A percentile compares a stretch with the other conserved stretches of the same genome.
These are phyloP conservation scores for Melitaea cinxia DNA, from an alignment of 1,140 invertebrate species.

Conservation along the genomic window DNA sequence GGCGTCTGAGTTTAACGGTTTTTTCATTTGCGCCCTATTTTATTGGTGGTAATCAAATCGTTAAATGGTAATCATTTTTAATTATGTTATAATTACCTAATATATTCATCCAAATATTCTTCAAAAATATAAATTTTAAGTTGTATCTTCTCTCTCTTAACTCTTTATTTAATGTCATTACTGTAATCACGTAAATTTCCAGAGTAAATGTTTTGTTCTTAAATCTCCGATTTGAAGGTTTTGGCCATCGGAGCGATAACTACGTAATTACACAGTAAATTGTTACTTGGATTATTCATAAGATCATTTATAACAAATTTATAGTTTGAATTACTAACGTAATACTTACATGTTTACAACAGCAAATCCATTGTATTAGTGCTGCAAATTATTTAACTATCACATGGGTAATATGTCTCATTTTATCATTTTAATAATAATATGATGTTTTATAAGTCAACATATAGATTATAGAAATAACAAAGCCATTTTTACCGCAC, in stretches of 20 bases:
- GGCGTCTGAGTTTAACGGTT: not conserved
- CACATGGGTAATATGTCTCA: no score
- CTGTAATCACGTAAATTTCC: not conserved
- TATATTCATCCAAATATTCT: not conserved
- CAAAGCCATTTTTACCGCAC: no score
- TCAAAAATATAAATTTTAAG: not conserved
- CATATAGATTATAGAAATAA: no score
- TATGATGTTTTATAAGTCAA: no score
- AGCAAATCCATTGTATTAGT: no score
- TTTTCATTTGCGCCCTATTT: no score
- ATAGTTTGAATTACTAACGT: not conserved
- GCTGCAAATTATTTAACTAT: no score
- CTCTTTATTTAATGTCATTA: not conserved
- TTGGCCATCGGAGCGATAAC: constrained; percentile 15
- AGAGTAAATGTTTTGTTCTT: constrained; percentile 18
- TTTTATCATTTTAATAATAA: no score
- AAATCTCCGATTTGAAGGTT: constrained; percentile 25
- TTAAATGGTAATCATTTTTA: not conserved
- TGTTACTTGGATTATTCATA: constrained; percentile 13
- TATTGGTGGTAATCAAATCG: not conserved
- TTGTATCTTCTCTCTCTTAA: not conserved
- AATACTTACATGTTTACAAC: no score
- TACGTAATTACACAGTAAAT: constrained; percentile 13
- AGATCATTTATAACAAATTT: not conserved
- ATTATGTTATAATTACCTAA: not conserved